Percentiles rank a stretch among this genome's conserved stretches.
Evolutionary conservation across 2,113 vertebrate genomes (phyloP).

Genomic region (Oncorhynchus clarkii): DNA sequence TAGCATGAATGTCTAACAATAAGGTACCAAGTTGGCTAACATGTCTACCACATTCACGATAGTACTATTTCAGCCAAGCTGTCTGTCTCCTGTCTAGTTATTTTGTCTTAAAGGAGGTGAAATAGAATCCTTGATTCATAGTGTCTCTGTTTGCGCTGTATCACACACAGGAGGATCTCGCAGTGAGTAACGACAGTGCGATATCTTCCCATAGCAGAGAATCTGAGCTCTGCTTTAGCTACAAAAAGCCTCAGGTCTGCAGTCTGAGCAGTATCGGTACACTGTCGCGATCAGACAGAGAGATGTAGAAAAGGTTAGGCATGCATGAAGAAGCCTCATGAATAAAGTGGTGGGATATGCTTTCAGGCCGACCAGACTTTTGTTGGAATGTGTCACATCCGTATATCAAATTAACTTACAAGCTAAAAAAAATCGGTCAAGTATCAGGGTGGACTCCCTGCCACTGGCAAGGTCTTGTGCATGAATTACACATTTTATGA

Average conservation of each 20-base stretch:
- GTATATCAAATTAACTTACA: background rate
- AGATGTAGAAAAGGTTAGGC: background rate
- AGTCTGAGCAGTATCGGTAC: background rate
- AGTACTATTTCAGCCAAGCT: too few relatives aligned
- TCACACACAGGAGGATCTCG: slow-evolving; percentile 8
- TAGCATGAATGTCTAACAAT: too few relatives aligned
- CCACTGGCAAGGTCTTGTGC: too few relatives aligned
- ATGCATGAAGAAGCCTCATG: background rate
- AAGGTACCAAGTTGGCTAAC: too few relatives aligned
- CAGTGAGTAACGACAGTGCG: slow-evolving; percentile 28
- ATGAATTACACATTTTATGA: too few relatives aligned
- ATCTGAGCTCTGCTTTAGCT: background rate
- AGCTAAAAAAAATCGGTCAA: background rate
- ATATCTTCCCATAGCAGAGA: background rate
- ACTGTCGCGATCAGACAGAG: background rate
- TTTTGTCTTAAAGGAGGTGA: too few relatives aligned
- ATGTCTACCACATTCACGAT: too few relatives aligned
- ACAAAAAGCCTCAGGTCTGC: slow-evolving; percentile 10
- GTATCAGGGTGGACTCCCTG: background rate
- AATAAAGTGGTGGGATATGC: background rate
- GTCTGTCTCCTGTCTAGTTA: too few relatives aligned
- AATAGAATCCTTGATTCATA: slow-evolving; percentile 11
- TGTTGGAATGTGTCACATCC: background rate
- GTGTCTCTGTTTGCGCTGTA: slow-evolving; percentile 20
- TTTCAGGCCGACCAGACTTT: background rate